Evolutionary conservation across 2,888 invertebrate species (phyloP).

Genomic region (Ornithoptera alexandrae): DNA sequence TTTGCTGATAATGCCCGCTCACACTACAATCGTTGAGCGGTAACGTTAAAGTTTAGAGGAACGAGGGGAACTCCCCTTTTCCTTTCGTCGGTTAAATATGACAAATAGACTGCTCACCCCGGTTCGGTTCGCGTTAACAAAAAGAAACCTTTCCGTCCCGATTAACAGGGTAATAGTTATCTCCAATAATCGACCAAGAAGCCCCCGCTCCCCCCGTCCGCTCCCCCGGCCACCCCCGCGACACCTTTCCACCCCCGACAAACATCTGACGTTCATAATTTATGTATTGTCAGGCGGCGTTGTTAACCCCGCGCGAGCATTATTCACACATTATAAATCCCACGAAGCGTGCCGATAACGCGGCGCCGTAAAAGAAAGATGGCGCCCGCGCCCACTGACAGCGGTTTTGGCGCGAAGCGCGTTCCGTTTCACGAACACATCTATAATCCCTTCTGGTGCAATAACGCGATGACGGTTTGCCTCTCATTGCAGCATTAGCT

Average conservation of each 20-base stretch:
- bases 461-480: too few relatives aligned
- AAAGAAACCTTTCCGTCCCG: constrained; percentile 64
- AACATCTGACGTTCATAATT: constrained; percentile 65
- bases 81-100: background rate
- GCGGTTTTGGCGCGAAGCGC: constrained; percentile 55
- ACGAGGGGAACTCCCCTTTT: too few relatives aligned
- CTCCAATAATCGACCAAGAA: constrained; percentile 49
- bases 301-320: constrained; percentile 67
- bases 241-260: constrained; percentile 32
- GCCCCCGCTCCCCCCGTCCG: constrained; percentile 30
- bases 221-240: too few relatives aligned
- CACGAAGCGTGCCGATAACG: constrained; percentile 68
- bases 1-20: too few relatives aligned
- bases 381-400: constrained; percentile 53
- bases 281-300: constrained; percentile 73
- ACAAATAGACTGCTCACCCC: constrained; percentile 15
- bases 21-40: too few relatives aligned
- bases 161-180: constrained; percentile 73
- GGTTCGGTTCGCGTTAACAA: constrained; percentile 31
- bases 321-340: constrained; percentile 79
- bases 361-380: constrained; percentile 63
- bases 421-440: too few relatives aligned
- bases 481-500: too few relatives aligned
- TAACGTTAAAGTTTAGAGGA: too few relatives aligned
- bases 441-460: too few relatives aligned